Evolutionary conservation across 2,797 vertebrate genomes (phyloP).

Genomic region (Hipposideros larvatus): DNA sequence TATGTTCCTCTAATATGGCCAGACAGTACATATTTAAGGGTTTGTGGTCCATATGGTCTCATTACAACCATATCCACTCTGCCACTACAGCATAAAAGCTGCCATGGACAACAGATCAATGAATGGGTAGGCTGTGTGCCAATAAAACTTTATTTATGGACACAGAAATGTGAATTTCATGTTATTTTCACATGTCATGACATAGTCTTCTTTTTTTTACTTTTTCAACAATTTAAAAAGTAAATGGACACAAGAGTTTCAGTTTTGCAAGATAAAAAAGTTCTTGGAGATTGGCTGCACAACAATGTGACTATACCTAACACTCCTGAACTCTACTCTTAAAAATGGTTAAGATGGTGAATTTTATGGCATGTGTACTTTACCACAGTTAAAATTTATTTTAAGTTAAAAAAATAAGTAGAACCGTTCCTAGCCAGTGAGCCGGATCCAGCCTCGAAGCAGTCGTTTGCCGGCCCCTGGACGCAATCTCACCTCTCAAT

Average conservation of each 20-base stretch:
- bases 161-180: background rate
- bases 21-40: background rate
- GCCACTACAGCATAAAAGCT: fast-evolving
- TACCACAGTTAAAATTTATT: background rate
- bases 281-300: background rate
- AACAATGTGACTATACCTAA: background rate
- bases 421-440: background rate
- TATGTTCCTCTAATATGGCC: background rate
- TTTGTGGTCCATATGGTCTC: background rate
- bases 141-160: background rate
- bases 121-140: background rate
- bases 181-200: background rate
- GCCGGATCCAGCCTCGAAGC: background rate
- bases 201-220: background rate
- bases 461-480: background rate
- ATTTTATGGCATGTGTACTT: background rate
- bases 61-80: background rate
- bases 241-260: background rate
- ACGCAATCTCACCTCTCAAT: background rate
- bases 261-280: background rate
- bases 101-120: background rate
- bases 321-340: background rate
- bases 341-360: background rate
- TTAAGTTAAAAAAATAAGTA: background rate
- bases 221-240: background rate